Evolutionary conservation across 2,888 invertebrate species (phyloP), one percentile per base, ranked within the genome.

Genomic region (Hypercompe scribonia): DNA sequence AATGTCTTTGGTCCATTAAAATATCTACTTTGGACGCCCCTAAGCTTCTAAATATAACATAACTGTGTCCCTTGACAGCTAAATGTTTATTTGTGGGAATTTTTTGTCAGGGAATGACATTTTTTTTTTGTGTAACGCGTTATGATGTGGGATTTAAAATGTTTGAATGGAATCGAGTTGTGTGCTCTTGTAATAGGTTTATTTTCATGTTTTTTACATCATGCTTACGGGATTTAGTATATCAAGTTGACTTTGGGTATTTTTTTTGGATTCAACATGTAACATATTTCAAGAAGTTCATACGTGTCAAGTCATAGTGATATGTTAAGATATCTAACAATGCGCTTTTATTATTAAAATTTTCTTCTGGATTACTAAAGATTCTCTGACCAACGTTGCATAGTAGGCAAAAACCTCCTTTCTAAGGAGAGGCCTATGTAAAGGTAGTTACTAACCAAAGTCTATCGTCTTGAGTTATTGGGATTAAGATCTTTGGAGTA

Each of bases 11-110:
- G 82, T 86, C 91, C 92, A 93, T 93, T 94, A 92, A 92, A 91
- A 90, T 88, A 88, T 91, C 88, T 88, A 87, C 86, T 86, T 88
- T 86, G 88, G 86, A 87, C 89, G 89, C 89, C 90, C 90, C 89
- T 88, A 86, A 87, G 86, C 85, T 87, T 90, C 92, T 92, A 93
- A 92, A 93, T 91, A 92, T 93, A 93, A 82, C 81, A 80, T 78
- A 82, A 80, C 85, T 84, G 82, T 86, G 87, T 87, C 82, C 83
- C 88, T 84, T 90, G 92, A 90, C 92, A 91, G 91, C 85, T 89
- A 86, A 90, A 90, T 90, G 90, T 93, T 91, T 93, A 90, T 93
- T 92, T 92, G 91, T 91, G 90, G 89, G 87, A 88, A 86, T 90
- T 88, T 89, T 88, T 90, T 86, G 82, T 81, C 80, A 82, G 73